Conservation (phyloP, 2,113 vertebrate species). For the Tetrao urogallus region DNA sequence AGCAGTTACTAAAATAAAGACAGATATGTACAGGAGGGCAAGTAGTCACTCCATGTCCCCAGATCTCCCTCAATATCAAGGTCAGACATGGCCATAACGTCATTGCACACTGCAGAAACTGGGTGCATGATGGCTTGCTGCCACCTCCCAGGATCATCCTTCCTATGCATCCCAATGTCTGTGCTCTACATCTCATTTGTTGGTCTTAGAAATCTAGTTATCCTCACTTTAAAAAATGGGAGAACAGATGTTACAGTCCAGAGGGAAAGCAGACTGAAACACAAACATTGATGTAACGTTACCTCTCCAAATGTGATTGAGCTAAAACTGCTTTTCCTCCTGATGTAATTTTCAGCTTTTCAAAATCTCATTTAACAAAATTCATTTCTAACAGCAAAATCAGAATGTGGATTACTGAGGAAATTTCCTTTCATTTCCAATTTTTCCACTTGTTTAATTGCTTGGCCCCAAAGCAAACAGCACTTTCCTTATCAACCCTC, state of each 20-base stretch:
- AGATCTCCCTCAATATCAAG: not conserved
- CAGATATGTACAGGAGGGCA: not conserved
- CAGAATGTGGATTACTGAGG: not conserved
- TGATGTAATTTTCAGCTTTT: not conserved
- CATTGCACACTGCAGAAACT: not conserved
- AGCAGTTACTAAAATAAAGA: slow-evolving; percentile 35
- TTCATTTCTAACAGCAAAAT: not conserved
- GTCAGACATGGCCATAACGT: not conserved
- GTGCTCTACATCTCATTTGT: not conserved
- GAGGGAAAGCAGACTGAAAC: not conserved
- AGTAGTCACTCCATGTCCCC: not conserved
- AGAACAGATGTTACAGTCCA: not conserved
- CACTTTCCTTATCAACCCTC: slow-evolving; percentile 51
- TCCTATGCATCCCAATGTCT: not conserved
- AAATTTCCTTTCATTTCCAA: not conserved
- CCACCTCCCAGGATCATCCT: not conserved
- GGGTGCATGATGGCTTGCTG: fast-evolving
- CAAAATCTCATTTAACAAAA: not conserved
- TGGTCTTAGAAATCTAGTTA: not conserved
- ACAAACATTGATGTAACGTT: not conserved
- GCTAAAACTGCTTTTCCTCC: not conserved
- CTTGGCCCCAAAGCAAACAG: slow-evolving; percentile 37
- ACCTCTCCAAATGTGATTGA: not conserved
- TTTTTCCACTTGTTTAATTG: not conserved
- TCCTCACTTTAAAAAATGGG: not conserved